Conservation (phyloP, 2,888 invertebrate species). For the Dyspetes luteomarginatus region DNA sequence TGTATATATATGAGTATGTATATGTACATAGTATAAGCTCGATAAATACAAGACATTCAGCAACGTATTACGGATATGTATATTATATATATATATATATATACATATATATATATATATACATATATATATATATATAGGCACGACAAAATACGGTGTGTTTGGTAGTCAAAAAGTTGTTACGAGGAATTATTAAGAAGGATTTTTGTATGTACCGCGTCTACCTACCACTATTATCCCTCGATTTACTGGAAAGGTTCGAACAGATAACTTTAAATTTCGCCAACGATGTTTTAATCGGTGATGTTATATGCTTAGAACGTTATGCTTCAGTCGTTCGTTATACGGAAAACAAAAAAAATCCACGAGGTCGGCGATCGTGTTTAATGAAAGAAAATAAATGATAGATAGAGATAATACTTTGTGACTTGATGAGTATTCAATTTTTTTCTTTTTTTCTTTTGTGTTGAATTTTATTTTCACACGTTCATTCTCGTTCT, state of each 20-base stretch:
- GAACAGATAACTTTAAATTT: conserved; percentile 80
- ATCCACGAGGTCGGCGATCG: conserved; percentile 47
- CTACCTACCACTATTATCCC: conserved; percentile 83
- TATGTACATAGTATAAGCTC: conserved; percentile 78
- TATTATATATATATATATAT: background rate
- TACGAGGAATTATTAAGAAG: conserved; percentile 72
- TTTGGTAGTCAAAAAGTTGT: conserved; percentile 76
- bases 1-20: no score
- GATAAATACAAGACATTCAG: conserved; percentile 79
- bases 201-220: conserved; percentile 78
- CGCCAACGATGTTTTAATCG: conserved; percentile 69
- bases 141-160: conserved; percentile 71
- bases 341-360: conserved; percentile 8
- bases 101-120: conserved; percentile 1
- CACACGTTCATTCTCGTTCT: background rate
- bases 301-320: conserved; percentile 38
- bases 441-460: background rate
- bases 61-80: conserved; percentile 77
- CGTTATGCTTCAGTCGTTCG: conserved; percentile 26
- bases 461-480: background rate
- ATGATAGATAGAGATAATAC: conserved; percentile 9
- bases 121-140: conserved; percentile 59
- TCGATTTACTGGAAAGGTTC: conserved; percentile 83
- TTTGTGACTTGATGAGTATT: conserved; percentile 32
- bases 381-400: conserved; percentile 3